phyloP scores from a whole-genome alignment of 2,888 invertebrate genomes.

The Hypomecis atomaria region DNA sequence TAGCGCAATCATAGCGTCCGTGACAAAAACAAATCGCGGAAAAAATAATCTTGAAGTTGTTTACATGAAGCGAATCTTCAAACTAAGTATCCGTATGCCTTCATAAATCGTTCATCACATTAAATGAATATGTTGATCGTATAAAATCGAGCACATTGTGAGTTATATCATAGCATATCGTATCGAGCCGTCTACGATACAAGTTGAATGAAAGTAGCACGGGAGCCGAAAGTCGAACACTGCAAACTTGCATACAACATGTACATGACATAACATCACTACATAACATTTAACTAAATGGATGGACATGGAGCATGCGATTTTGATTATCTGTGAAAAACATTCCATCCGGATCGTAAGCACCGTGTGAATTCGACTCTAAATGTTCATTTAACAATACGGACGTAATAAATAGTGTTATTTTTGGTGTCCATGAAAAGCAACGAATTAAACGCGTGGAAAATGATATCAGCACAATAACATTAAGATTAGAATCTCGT shows the following conservation, averaged over 20 bases:
- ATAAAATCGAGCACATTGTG: constrained; percentile 5
- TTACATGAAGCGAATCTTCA: constrained; percentile 19
- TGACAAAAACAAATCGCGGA: constrained; percentile 25
- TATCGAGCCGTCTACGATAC: constrained; percentile 47
- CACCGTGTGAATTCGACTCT: constrained; percentile 37
- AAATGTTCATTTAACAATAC: constrained; percentile 37
- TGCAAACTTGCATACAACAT: constrained; percentile 35
- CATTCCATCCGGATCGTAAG: constrained; percentile 36
- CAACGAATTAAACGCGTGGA: constrained; percentile 47
- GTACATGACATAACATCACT: constrained; percentile 52
- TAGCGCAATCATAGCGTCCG: constrained; percentile 36
- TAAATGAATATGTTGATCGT: no score
- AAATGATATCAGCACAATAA: constrained; percentile 47
- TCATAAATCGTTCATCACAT: background rate
- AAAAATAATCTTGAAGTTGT: constrained; percentile 26
- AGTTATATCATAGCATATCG: constrained; percentile 47
- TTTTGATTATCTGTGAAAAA: constrained; percentile 34
- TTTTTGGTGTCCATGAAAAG: constrained; percentile 49
- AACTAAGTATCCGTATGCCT: background rate
- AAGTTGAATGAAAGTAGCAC: constrained; percentile 42
- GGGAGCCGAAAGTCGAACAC: constrained; percentile 51
- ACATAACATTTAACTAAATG: constrained; percentile 24
- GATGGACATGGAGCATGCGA: constrained; percentile 31
- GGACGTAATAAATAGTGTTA: constrained; percentile 31
- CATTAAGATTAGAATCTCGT: constrained; percentile 40